These are phyloP conservation scores for Oegoconia quadripuncta DNA, from an alignment of 2,888 invertebrate species.

Conservation along the genomic window DNA sequence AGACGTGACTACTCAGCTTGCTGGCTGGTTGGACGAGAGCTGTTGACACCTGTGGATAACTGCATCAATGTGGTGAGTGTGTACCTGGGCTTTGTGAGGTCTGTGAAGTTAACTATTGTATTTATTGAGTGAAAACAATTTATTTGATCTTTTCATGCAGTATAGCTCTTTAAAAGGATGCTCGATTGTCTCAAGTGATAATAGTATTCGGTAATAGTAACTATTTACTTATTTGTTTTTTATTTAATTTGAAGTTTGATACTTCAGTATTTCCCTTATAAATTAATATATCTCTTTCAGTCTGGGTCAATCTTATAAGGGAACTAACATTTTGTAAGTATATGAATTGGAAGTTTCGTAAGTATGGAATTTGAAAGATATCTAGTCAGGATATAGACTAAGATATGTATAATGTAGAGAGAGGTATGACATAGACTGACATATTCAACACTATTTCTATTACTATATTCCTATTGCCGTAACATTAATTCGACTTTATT, in stretches of 20 bases:
- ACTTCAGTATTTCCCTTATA: no score
- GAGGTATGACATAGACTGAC: no score
- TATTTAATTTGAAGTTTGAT: not conserved
- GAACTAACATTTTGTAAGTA: not conserved
- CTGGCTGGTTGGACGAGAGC: slow-evolving; percentile 31
- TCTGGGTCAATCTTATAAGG: not conserved
- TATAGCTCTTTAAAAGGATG: slow-evolving; percentile 36
- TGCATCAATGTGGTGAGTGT: slow-evolving; percentile 40
- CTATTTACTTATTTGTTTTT: not conserved
- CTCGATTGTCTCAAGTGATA: slow-evolving; percentile 11
- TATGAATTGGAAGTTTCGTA: not conserved
- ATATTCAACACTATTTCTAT: no score
- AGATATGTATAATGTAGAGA: no score
- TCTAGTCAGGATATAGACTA: not conserved
- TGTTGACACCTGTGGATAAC: slow-evolving; percentile 20
- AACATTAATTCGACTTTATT: no score
- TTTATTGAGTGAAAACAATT: slow-evolving; percentile 22
- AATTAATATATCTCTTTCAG: no score
- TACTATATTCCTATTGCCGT: no score
- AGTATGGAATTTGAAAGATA: not conserved
- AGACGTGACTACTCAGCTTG: slow-evolving; percentile 34
- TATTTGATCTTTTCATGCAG: slow-evolving; percentile 39
- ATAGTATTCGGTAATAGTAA: not conserved
- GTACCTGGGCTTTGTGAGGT: slow-evolving; percentile 25
- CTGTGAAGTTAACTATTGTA: slow-evolving; percentile 24